A percentile compares a stretch with the other conserved stretches of the same genome.
Conservation (phyloP, 2,113 vertebrate species). For the Peucedramus taeniatus region DNA sequence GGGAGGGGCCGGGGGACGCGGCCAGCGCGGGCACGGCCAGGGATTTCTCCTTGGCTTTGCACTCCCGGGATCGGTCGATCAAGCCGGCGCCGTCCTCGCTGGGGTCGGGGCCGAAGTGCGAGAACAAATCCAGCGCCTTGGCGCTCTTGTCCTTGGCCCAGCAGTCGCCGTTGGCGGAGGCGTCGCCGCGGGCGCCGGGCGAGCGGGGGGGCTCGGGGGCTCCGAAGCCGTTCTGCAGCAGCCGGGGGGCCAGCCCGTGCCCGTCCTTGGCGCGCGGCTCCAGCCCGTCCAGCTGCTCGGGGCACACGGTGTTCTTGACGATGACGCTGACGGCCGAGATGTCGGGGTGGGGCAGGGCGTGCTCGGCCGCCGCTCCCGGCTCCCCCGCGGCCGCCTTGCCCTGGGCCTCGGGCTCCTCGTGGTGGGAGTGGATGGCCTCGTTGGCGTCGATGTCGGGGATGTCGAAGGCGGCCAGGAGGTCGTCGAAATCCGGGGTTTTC, state of each 20-base stretch:
- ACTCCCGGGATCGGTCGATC: conserved; percentile 20
- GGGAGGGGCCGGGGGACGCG: background rate
- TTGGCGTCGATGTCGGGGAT: conserved; percentile 96
- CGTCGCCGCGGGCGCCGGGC: background rate
- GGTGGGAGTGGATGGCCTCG: conserved; percentile 88
- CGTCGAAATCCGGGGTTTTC: conserved; percentile 98
- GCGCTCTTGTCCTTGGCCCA: conserved; percentile 67
- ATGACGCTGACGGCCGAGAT: conserved; percentile 91
- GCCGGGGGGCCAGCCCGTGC: background rate
- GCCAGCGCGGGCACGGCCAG: conserved; percentile 56
- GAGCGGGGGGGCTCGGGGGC: conserved; percentile 30
- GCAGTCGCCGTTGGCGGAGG: conserved; percentile 37
- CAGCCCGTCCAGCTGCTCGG: conserved; percentile 74
- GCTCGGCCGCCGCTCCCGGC: background rate
- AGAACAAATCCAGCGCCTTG: conserved; percentile 66
- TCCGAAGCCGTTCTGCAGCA: conserved; percentile 75
- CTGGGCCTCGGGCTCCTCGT: conserved; percentile 79
- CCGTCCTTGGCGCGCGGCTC: background rate
- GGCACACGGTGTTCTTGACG: conserved; percentile 89
- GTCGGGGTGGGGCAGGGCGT: conserved; percentile 67
- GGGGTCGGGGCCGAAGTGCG: conserved; percentile 63
- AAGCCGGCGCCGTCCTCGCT: background rate
- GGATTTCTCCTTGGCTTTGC: conserved; percentile 35
- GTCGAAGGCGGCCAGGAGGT: conserved; percentile 95
- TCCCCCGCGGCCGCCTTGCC: conserved; percentile 39